phyloP scores from a whole-genome alignment of 2,797 vertebrate genomes.

The Characodon lateralis region DNA sequence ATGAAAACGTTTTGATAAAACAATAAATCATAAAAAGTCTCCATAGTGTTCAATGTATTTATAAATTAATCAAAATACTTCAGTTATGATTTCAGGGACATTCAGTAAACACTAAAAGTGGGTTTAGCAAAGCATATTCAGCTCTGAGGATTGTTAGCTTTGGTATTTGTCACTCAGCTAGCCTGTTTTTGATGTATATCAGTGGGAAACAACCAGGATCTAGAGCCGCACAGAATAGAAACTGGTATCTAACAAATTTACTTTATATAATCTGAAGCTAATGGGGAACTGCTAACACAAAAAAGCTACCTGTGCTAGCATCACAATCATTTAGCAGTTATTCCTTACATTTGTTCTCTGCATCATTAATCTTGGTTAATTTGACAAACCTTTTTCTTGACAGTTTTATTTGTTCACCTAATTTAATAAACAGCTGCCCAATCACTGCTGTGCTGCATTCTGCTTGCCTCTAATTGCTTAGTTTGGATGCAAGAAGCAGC shows the following conservation, averaged over 20 bases:
- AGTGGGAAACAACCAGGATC: not conserved
- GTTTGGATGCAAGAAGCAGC: no score
- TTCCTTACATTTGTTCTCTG: not conserved
- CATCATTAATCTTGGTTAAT: not conserved
- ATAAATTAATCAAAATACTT: not conserved
- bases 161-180: not conserved
- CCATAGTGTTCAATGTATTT: not conserved
- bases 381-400: not conserved
- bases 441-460: no score
- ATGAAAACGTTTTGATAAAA: not conserved
- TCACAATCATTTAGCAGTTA: not conserved
- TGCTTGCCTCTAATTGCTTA: no score
- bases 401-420: not conserved
- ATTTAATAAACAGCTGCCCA: not conserved
- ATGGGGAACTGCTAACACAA: not conserved
- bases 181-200: not conserved
- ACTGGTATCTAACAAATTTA: not conserved
- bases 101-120: not conserved
- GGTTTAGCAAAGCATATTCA: not conserved
- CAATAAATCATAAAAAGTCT: not conserved
- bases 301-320: not conserved
- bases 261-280: not conserved
- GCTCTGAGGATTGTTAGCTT: not conserved
- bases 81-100: not conserved
- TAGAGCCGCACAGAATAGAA: not conserved